phyloP scores from a whole-genome alignment of 2,797 vertebrate genomes.

The Aselliscus stoliczkanus region DNA sequence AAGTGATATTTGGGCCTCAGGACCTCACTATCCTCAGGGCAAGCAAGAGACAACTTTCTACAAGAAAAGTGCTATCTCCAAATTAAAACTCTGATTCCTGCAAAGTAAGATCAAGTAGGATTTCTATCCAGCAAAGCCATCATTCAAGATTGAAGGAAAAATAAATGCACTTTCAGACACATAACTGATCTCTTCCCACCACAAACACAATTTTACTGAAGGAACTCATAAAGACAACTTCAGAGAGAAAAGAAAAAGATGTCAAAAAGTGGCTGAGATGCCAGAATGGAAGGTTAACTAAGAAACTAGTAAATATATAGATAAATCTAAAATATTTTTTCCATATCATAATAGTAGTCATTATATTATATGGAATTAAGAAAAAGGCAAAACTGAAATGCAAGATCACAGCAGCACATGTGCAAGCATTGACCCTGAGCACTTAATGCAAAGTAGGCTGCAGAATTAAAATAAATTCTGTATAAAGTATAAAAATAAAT shows the following conservation, averaged over 20 bases:
- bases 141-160: not conserved
- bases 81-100: not conserved
- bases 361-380: not conserved
- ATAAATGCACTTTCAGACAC: not conserved
- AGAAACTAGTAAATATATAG: not conserved
- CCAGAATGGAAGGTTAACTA: not conserved
- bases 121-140: not conserved
- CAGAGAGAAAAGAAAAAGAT: not conserved
- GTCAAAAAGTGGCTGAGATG: not conserved
- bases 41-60: not conserved
- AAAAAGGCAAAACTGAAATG: not conserved
- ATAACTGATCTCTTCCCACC: not conserved
- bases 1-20: not conserved
- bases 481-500: not conserved
- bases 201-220: not conserved
- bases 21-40: not conserved
- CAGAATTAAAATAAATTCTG: not conserved
- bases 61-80: not conserved
- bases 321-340: not conserved
- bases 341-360: not conserved
- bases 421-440: not conserved
- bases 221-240: not conserved
- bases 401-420: not conserved
- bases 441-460: not conserved
- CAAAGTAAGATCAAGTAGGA: not conserved